phyloP scores from a whole-genome alignment of 2,888 invertebrate species.

The Colletes collaris region DNA sequence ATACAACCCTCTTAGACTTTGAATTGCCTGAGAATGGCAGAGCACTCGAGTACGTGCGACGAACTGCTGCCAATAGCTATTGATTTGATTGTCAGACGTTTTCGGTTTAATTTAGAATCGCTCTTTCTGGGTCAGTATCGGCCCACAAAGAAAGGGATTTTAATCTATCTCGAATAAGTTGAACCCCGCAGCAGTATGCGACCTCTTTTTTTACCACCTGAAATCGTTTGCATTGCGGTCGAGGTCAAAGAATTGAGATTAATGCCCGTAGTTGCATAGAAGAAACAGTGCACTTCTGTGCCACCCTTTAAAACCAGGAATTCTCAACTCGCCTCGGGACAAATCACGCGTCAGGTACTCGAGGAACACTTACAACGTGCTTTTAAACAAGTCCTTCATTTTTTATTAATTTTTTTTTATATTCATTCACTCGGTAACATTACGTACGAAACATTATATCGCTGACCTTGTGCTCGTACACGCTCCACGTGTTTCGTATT shows the following conservation, averaged over 20 bases:
- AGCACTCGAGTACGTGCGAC: conserved; percentile 4
- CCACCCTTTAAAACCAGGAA: conserved; percentile 19
- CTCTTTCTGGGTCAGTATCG: conserved; percentile 5
- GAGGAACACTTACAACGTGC: too few species aligned
- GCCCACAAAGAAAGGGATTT: conserved; percentile 26
- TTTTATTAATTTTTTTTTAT: too few species aligned
- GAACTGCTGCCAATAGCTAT: conserved; percentile 10
- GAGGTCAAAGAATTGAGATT: conserved; percentile 56
- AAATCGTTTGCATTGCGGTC: conserved; percentile 55
- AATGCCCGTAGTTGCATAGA: conserved; percentile 21
- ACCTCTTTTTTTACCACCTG: conserved; percentile 32
- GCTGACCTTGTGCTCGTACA: too few species aligned
- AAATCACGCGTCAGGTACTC: too few species aligned
- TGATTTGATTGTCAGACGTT: conserved; percentile 16
- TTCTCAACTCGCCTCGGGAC: not conserved
- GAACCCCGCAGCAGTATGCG: conserved; percentile 30
- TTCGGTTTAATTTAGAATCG: conserved; percentile 1
- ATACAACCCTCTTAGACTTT: too few species aligned
- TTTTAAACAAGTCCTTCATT: too few species aligned
- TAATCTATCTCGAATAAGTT: conserved; percentile 42
- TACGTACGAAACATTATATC: too few species aligned
- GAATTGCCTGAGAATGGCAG: not conserved
- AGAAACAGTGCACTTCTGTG: conserved; percentile 28
- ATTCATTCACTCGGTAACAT: too few species aligned
- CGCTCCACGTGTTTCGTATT: too few species aligned